phyloP scores from a whole-genome alignment of 2,888 invertebrate species.

The Elysia crispata region DNA sequence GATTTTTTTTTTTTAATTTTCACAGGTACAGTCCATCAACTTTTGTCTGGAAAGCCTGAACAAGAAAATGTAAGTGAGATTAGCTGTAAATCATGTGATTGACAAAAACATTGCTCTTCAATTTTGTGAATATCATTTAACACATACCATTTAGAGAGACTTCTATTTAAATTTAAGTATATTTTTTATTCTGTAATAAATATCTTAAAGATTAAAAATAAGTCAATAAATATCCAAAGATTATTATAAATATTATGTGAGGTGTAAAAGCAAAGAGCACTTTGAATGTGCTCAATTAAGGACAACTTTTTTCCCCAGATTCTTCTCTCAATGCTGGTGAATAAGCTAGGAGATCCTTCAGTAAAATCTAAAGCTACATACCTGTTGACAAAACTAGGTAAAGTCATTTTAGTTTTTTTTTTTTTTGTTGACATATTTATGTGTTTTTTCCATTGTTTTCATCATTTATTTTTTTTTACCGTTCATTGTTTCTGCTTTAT shows the following conservation, averaged over 20 bases:
- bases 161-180: too few relatives aligned
- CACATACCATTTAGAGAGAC: too few relatives aligned
- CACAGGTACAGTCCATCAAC: constrained; percentile 82
- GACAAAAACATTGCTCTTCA: too few relatives aligned
- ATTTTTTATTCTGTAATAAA: too few relatives aligned
- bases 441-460: not conserved
- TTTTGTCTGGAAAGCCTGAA: constrained; percentile 88
- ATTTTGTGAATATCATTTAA: too few relatives aligned
- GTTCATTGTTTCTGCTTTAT: too few relatives aligned
- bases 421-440: not conserved
- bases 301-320: constrained; percentile 44
- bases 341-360: constrained; percentile 96
- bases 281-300: too few relatives aligned
- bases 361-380: constrained; percentile 91
- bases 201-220: too few relatives aligned
- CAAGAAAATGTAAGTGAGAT: constrained; percentile 88
- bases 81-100: too few relatives aligned
- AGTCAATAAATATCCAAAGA: not conserved
- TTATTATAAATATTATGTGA: not conserved
- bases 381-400: constrained; percentile 86
- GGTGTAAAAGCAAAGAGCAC: not conserved
- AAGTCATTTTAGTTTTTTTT: not conserved
- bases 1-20: constrained; percentile 21
- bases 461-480: too few relatives aligned
- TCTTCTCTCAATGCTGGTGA: constrained; percentile 88